A percentile compares a stretch with the other conserved stretches of the same genome.
Evolutionary conservation across 2,797 vertebrate species (phyloP).

Genomic region (Eleutherodactylus coqui): DNA sequence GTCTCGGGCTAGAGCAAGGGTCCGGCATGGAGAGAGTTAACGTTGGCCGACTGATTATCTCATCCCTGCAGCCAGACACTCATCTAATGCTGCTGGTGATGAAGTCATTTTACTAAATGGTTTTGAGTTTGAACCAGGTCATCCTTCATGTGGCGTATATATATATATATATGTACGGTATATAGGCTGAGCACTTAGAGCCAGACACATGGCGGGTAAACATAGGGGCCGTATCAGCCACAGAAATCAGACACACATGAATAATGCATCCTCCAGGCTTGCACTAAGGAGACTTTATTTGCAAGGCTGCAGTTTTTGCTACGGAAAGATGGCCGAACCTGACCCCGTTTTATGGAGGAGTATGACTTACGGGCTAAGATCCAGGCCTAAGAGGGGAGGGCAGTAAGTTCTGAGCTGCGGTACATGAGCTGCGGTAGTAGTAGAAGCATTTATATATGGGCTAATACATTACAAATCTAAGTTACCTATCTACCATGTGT

Average conservation of each 20-base stretch:
- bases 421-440: no score
- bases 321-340: neutral
- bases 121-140: slow-evolving; percentile 30
- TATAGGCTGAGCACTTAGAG: neutral
- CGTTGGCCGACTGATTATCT: slow-evolving; percentile 47
- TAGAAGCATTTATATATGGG: no score
- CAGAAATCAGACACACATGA: neutral
- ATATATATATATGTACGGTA: neutral
- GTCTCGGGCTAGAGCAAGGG: neutral
- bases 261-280: neutral
- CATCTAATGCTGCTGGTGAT: slow-evolving; percentile 43
- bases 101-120: slow-evolving; percentile 51
- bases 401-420: neutral
- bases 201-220: neutral
- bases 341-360: neutral
- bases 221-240: neutral
- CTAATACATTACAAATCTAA: no score
- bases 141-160: neutral
- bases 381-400: no score
- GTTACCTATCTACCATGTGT: no score
- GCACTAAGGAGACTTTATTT: neutral
- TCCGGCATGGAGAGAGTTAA: slow-evolving; percentile 24
- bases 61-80: slow-evolving; percentile 53
- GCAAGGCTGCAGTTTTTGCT: neutral
- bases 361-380: neutral